These are phyloP conservation scores for Xanthia togata DNA, from an alignment of 2,888 invertebrate genomes.

Conservation along the genomic window DNA sequence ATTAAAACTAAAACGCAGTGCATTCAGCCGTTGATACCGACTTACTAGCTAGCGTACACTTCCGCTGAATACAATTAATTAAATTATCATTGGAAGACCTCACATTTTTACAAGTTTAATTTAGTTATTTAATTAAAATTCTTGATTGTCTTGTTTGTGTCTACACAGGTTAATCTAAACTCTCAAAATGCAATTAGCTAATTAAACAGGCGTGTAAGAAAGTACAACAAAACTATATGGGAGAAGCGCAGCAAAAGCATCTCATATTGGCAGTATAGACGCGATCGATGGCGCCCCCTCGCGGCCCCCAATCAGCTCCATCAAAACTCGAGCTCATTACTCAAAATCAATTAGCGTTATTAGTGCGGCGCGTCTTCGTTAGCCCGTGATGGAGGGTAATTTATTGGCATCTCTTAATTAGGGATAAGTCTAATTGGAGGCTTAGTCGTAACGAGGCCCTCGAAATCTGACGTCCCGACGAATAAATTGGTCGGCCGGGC, in stretches of 20 bases:
- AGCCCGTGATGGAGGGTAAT: constrained; percentile 91
- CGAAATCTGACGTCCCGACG: constrained; percentile 90
- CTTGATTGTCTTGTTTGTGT: constrained; percentile 21
- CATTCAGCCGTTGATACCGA: constrained; percentile 79
- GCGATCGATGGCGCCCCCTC: constrained; percentile 82
- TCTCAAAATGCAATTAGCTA: constrained; percentile 63
- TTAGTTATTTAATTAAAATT: constrained; percentile 62
- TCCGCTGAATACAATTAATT: constrained; percentile 76
- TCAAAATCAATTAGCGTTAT: constrained; percentile 91
- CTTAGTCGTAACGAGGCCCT: constrained; percentile 91
- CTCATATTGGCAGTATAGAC: constrained; percentile 65
- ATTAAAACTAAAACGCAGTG: constrained; percentile 84
- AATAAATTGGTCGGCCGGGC: constrained; percentile 88
- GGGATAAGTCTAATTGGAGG: constrained; percentile 91
- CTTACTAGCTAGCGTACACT: constrained; percentile 78
- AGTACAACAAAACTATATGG: constrained; percentile 57
- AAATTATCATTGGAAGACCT: constrained; percentile 54
- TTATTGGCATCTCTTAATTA: constrained; percentile 92
- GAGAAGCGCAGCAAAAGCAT: constrained; percentile 58
- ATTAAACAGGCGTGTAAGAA: constrained; percentile 62
- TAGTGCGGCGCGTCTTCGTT: constrained; percentile 91
- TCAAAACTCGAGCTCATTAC: constrained; percentile 90
- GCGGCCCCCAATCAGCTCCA: constrained; percentile 86
- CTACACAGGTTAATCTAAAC: constrained; percentile 47
- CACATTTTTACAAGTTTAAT: constrained; percentile 40